These are phyloP conservation scores for Helarctos malayanus DNA, from an alignment of 2,797 vertebrate species.

Conservation along the genomic window DNA sequence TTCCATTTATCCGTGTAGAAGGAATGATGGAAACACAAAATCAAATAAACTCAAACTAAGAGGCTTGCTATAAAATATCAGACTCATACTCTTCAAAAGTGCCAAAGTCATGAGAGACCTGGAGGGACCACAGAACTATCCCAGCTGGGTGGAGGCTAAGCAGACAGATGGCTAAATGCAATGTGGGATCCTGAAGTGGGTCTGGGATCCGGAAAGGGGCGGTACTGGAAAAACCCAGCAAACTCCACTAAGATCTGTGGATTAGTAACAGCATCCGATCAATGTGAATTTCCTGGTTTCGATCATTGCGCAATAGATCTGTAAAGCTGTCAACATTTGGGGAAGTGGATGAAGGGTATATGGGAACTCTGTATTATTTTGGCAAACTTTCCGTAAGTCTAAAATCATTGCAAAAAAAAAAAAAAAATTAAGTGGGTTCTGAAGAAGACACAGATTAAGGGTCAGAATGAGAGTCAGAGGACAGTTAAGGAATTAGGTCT, in stretches of 20 bases:
- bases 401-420: not conserved
- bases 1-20: not conserved
- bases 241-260: not conserved
- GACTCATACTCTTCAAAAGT: not conserved
- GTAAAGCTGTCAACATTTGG: not conserved
- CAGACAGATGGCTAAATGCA: not conserved
- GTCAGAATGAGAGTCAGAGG: not conserved
- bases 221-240: not conserved
- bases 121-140: not conserved
- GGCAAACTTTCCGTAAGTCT: not conserved
- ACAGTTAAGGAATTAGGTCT: not conserved
- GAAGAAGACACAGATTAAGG: slow-evolving; percentile 7
- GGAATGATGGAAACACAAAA: not conserved
- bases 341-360: not conserved
- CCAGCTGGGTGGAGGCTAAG: not conserved
- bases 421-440: not conserved
- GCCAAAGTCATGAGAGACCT: not conserved
- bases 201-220: not conserved
- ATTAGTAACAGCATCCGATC: not conserved
- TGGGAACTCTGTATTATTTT: not conserved
- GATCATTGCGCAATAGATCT: not conserved
- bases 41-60: not conserved
- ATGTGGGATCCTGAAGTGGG: not conserved
- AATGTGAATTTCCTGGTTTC: not conserved
- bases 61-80: not conserved